Evolutionary conservation across 2,888 invertebrate species (phyloP), one percentile per base, ranked within the genome.

Genomic region (Actias luna): DNA sequence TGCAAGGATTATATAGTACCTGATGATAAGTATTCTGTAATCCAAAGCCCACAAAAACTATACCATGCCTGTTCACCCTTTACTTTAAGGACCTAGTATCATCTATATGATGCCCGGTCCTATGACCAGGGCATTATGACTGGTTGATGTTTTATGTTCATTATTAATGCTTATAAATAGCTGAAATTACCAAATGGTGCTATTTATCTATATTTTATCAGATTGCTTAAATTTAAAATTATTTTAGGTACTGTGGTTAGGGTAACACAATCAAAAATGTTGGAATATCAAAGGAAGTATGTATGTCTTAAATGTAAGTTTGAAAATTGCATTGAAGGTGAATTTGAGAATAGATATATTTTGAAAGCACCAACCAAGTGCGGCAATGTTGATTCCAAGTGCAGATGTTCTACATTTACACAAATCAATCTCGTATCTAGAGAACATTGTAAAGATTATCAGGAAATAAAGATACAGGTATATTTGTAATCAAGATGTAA

Each of bases 391-490:
- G 93, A 93, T 59, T 77, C 78, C 52, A 84, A 83, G 33, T 95
- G 95, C 77, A 88, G 86, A 72, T 93, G 94, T 72, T 89, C 91
- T 46, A 94, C 92, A 73, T 93, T 95, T 65, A 85, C 83, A 64
- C 85, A 89, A 72, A 84, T 94, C 22, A 93, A 92, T 65, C 82
- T 93, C 61, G 87, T 95, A 42, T 93, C 94, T 58, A 91, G 94
- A 66, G 93, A 94, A 67, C 93, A 95, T 77, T 97, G 94, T 79
- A 95, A 94, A 74, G 97, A 97, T 90, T 97, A 96, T 85, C 97
- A 97, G 84, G 97, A 97, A 92, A 95, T 97, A 16, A 97, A 97
- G 89, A 94, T 98, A 77, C 96, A 96, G 89, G 96, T 95, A 84
- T 55, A 5, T 29, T 29, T 55, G 2, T 50, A 25, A 50, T 2